Evolutionary conservation across 2,113 vertebrate genomes (phyloP), one percentile per base, ranked within the genome.

Genomic region (Melanerpes aurifrons): DNA sequence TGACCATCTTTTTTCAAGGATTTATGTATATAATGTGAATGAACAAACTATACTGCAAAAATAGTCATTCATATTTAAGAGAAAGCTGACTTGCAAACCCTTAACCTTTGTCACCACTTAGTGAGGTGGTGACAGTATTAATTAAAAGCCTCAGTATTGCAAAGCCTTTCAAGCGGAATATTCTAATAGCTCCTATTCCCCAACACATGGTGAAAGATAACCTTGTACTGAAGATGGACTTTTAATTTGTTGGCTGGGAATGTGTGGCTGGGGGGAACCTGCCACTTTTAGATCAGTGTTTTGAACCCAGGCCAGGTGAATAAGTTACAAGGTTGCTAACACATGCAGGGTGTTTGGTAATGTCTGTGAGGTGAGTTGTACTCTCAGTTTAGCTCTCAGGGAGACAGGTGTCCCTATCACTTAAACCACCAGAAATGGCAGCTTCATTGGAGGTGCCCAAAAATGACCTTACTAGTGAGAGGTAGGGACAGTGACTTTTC

Each of bases 241-340:
- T 92, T 29, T 43, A 64, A 93, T 89, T 85, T 94, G 73, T 74
- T 91, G 68, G 57, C 70, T 79, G 68, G 50, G 68, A 73, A 61
- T 77, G 71, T 1, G 2, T 82, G 78, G 56, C 78, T 85, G 67
- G 64, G 3, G 54, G 61, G 81, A 95, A 91, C 91, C 89, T 96
- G 91, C 93, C 72, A 68, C 81, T 94, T 95, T 94, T 93, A 95
- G 92, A 89, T 91, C 95, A 92, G 35, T 76, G 68, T 89, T 95
- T 96, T 95, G 96, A 96, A 95, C 50, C 7, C 54, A 59, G 67
- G 94, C 94, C 95, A 92, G 84, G 86, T 89, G 78, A 92, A 61
- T 91, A 90, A 92, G 73, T 92, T 86, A 77, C 94, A 95, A 89
- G 89, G 92, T 93, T 93, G 94, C 92, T 93, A 96, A 94, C 78